These are phyloP conservation scores for Eupithecia tripunctaria DNA, from an alignment of 2,888 invertebrate species.

Conservation along the genomic window DNA sequence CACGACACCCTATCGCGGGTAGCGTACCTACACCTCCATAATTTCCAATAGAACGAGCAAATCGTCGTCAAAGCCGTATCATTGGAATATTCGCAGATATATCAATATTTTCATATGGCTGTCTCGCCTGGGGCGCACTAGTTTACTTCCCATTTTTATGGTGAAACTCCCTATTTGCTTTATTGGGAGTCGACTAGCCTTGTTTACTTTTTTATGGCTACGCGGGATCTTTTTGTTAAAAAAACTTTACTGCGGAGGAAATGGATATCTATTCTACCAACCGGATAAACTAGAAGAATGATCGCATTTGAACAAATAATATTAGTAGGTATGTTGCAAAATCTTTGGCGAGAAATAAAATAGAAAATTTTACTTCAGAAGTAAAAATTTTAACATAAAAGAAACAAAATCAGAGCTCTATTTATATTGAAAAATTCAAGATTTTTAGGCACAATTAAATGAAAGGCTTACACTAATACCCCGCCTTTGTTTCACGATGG, in stretches of 20 bases:
- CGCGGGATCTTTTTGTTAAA: background rate
- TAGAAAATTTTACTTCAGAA: background rate
- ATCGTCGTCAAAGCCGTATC: conserved; percentile 58
- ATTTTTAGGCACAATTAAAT: background rate
- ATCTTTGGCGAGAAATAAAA: background rate
- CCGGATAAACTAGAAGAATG: background rate
- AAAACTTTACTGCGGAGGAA: background rate
- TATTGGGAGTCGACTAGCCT: conserved; percentile 9
- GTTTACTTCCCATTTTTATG: conserved; percentile 39
- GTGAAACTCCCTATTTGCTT: conserved; percentile 27
- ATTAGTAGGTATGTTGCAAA: background rate
- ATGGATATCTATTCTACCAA: background rate
- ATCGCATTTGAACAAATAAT: background rate
- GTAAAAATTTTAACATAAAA: background rate
- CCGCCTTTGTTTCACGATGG: conserved; percentile 6
- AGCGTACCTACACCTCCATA: conserved; percentile 52
- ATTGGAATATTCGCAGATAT: conserved; percentile 46
- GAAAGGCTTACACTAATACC: background rate
- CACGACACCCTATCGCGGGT: conserved; percentile 48
- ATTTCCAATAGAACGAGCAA: conserved; percentile 65
- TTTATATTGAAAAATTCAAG: background rate
- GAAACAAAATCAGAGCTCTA: background rate
- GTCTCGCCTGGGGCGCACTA: conserved; percentile 49
- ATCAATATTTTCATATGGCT: conserved; percentile 54
- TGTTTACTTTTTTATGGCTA: background rate